phyloP scores from a whole-genome alignment of 2,113 vertebrate genomes.

The Chrysochloris asiatica region DNA sequence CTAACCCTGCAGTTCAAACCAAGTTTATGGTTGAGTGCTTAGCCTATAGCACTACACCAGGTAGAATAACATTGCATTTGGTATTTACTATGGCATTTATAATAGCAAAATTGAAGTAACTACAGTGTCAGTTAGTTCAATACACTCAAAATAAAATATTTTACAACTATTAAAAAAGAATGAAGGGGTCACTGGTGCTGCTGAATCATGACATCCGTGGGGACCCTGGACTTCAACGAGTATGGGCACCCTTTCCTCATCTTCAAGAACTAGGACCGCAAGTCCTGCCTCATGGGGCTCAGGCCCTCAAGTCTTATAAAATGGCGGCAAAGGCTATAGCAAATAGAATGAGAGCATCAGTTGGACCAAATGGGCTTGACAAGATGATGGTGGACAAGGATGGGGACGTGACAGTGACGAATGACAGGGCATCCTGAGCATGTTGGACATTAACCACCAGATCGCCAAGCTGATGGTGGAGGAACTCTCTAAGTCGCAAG shows the following conservation, averaged over 20 bases:
- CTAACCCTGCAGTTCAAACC: no score
- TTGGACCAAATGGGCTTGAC: conserved; percentile 98
- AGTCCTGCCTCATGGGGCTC: conserved; percentile 92
- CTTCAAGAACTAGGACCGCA: conserved; percentile 98
- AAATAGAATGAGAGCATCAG: conserved; percentile 94
- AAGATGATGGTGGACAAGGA: conserved; percentile 99
- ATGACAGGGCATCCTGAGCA: conserved; percentile 98
- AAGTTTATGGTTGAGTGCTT: no score
- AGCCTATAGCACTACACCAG: no score
- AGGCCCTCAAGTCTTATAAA: conserved; percentile 98
- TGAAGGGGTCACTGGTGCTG: rapidly evolving
- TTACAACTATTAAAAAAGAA: no score
- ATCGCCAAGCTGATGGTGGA: conserved; percentile 99
- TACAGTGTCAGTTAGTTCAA: no score
- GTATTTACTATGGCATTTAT: no score
- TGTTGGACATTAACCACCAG: conserved; percentile 99
- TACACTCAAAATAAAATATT: no score
- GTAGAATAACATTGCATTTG: no score
- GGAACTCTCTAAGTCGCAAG: conserved; percentile 99
- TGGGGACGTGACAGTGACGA: conserved; percentile 98
- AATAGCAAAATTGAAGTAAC: no score
- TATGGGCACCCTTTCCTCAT: conserved; percentile 98
- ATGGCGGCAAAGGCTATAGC: conserved; percentile 98
- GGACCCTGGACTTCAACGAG: conserved; percentile 96
- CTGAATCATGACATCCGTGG: conserved; percentile 90